These are phyloP conservation scores for Andinoacara biseriatus DNA, from an alignment of 2,113 vertebrate genomes.

Conservation along the genomic window DNA sequence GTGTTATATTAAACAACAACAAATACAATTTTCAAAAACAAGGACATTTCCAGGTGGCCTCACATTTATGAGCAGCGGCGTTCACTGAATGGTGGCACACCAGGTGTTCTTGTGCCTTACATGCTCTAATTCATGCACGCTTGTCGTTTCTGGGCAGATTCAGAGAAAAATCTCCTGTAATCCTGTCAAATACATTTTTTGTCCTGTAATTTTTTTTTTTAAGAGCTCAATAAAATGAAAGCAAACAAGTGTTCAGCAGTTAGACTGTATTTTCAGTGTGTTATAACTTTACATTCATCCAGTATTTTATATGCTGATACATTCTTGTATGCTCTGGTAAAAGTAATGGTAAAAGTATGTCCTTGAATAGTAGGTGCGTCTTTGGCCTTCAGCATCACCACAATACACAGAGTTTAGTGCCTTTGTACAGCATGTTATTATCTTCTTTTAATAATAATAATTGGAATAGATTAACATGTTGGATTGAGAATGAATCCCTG, in stretches of 20 bases:
- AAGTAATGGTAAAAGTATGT: constrained; percentile 59
- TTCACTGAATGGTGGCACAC: neutral
- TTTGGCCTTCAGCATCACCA: constrained; percentile 77
- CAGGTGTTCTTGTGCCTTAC: neutral
- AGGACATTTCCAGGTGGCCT: neutral
- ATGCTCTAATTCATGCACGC: neutral
- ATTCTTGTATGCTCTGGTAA: constrained; percentile 68
- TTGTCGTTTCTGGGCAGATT: neutral
- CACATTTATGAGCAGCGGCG: neutral
- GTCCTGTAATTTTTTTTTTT: neutral
- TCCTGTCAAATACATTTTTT: constrained; percentile 17
- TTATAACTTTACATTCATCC: constrained; percentile 72
- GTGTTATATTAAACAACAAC: neutral
- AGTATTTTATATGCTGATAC: constrained; percentile 65
- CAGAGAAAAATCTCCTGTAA: neutral
- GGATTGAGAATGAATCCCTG: constrained; percentile 61
- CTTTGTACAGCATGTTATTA: constrained; percentile 56
- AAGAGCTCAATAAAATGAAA: constrained; percentile 53
- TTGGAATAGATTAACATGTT: constrained; percentile 58
- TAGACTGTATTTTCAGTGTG: constrained; percentile 64
- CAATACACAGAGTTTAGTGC: constrained; percentile 56
- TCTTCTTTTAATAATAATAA: constrained; percentile 60
- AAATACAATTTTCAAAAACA: neutral
- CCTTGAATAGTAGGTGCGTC: constrained; percentile 63
- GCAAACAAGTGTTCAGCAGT: constrained; percentile 39